A percentile compares a stretch with the other conserved stretches of the same genome.
Evolutionary conservation across 2,888 invertebrate species (phyloP).

Genomic region (Ichneumoninae sp.): DNA sequence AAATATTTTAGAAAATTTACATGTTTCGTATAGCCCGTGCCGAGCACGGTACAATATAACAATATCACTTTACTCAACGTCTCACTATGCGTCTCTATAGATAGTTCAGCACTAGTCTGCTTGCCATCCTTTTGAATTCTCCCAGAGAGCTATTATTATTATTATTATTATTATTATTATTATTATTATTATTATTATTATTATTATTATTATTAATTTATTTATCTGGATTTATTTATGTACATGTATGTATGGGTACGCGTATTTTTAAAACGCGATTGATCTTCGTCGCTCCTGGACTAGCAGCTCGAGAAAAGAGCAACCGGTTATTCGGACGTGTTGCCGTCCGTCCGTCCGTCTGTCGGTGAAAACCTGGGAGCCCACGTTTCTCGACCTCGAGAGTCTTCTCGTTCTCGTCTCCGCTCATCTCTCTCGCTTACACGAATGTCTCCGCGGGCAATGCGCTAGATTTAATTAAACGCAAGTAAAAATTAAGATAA

Average conservation of each 20-base stretch:
- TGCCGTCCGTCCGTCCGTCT: conserved; percentile 36
- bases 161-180: no score
- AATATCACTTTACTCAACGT: no score
- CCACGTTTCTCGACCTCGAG: conserved; percentile 61
- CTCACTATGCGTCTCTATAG: no score
- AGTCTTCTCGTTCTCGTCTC: conserved; percentile 47
- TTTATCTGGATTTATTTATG: conserved; percentile 16
- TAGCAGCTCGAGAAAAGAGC: conserved; percentile 64
- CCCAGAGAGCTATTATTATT: no score
- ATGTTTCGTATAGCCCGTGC: no score
- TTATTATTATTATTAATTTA: conserved; percentile 6
- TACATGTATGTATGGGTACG: conserved; percentile 22
- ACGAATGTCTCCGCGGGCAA: conserved; percentile 28
- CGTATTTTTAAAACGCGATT: conserved; percentile 63
- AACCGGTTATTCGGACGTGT: conserved; percentile 67
- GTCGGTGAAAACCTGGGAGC: conserved; percentile 57
- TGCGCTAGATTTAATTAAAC: conserved; percentile 49
- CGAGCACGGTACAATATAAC: no score
- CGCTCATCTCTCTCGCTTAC: background rate
- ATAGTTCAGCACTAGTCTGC: no score
- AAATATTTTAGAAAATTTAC: no score
- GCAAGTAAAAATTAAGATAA: conserved; percentile 4
- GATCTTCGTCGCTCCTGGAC: conserved; percentile 57
- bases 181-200: background rate
- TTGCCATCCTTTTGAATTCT: no score